A percentile compares a stretch with the other conserved stretches of the same genome.
Conservation (phyloP, 2,888 invertebrate species). For the Sminthurinus aureus region DNA sequence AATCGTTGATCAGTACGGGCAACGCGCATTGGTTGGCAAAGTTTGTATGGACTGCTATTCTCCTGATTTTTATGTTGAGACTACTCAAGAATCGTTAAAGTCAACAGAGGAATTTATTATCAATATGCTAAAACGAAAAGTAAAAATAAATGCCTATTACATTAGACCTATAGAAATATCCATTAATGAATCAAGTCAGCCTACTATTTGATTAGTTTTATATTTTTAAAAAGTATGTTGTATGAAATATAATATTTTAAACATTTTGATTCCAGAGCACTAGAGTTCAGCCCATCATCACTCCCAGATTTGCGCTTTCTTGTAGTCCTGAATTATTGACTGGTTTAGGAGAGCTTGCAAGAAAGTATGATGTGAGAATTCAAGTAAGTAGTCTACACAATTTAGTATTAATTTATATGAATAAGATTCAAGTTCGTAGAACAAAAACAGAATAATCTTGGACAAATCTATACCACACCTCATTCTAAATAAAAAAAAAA, state of each 20-base stretch:
- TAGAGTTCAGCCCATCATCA: constrained; percentile 79
- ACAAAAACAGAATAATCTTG: neutral
- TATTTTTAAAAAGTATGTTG: no score
- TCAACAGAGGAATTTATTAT: constrained; percentile 73
- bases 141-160: no score
- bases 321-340: constrained; percentile 76
- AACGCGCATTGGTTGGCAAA: constrained; percentile 87
- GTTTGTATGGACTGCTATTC: constrained; percentile 75
- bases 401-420: no score
- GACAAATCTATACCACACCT: neutral
- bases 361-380: constrained; percentile 72
- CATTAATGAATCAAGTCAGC: no score
- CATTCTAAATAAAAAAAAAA: neutral
- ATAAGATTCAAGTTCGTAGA: no score
- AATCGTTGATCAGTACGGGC: constrained; percentile 72
- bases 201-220: no score
- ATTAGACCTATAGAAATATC: no score
- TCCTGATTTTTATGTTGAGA: constrained; percentile 64
- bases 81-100: constrained; percentile 69
- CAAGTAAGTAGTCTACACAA: constrained; percentile 69
- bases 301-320: constrained; percentile 83
- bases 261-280: constrained; percentile 67
- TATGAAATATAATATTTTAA: no score
- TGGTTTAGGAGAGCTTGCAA: constrained; percentile 73
- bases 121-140: constrained; percentile 66